Base-by-base conservation (phyloP, 2,797 vertebrate genomes). In the Eulemur coronatus region DNA sequence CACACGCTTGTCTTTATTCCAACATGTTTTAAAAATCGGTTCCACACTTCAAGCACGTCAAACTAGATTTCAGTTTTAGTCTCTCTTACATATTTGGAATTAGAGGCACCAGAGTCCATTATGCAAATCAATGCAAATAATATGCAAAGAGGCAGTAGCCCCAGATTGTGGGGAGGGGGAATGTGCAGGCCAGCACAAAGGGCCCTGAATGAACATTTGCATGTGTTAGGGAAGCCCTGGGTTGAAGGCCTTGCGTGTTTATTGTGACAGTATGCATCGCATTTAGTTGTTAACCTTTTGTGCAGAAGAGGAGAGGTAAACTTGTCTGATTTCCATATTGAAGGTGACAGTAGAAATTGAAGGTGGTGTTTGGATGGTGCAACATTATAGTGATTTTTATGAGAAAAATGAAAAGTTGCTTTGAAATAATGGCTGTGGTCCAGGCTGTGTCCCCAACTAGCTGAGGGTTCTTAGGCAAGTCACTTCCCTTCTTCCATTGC, bases 51-150 rank as follows among this genome's bases (percentile, higher is more conserved):
- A 96, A 95, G 73, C 52, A 79, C 2, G 15, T 94, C 92, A 95
- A 92, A 59, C 70, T 87, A 86, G 57, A 89, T 96, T 96, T 97
- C 84, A 65, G 52, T 87, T 95, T 95, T 89, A 86, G 78, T 94
- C 69, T 96, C 87, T 86, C 87, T 79, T 84, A 81, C 55, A 63
- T 95, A 89, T 93, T 96, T 96, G 75, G 88, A 96, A 94, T 97
- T 86, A 81, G 81, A 93, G 92, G 50, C 79, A 72, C 79, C 55
- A 78, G 82, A 76, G 70, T 7, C n/a, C 13, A 84, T 98, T 98
- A 97, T 97, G 91, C 38, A 97, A 97, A 97, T 94, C 4, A 0
- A 92, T 97, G 94, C 91, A 97, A 97, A 97, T 94, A 41, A 55
- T 48, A 98, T 97, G 91, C 94, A 94, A 84, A 92, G 85, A 95